These are phyloP conservation scores for Drosophila affinis DNA, from an alignment of 2,888 invertebrate genomes.

Conservation along the genomic window DNA sequence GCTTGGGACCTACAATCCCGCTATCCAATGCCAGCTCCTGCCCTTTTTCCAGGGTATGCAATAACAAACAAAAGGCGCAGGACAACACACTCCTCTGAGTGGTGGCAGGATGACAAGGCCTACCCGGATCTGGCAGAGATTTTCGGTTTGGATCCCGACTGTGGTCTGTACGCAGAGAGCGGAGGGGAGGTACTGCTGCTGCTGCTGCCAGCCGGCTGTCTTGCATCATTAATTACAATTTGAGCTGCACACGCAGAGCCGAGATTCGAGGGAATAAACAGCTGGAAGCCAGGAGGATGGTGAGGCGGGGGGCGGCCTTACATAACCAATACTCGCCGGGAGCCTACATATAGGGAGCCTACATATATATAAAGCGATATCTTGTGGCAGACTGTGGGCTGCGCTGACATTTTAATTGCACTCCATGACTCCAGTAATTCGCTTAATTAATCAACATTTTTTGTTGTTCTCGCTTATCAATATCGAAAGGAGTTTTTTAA, in stretches of 20 bases:
- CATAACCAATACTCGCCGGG: constrained; percentile 38
- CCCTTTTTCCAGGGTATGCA: constrained; percentile 15
- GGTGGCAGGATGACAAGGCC: constrained; percentile 42
- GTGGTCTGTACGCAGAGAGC: constrained; percentile 27
- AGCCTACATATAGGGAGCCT: constrained; percentile 27
- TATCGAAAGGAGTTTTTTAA: constrained; percentile 41
- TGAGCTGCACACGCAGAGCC: constrained; percentile 58
- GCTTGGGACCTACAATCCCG: no score
- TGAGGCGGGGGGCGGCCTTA: constrained; percentile 14
- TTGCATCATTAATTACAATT: constrained; percentile 79
- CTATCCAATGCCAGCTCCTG: background rate
- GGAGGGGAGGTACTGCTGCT: constrained; percentile 4
- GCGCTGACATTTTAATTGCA: constrained; percentile 76
- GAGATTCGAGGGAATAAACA: constrained; percentile 24
- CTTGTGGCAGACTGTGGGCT: constrained; percentile 36
- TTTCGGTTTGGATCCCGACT: constrained; percentile 46
- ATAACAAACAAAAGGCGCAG: constrained; percentile 20
- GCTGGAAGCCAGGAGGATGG: constrained; percentile 2
- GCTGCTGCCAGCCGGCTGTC: constrained; percentile 51
- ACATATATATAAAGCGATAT: background rate
- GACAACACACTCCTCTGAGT: constrained; percentile 14
- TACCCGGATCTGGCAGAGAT: constrained; percentile 42
- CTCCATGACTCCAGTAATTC: constrained; percentile 73
- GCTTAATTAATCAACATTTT: constrained; percentile 73
- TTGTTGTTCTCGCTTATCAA: constrained; percentile 40